Conservation (phyloP, 2,113 vertebrate genomes). For the Scomber scombrus region DNA sequence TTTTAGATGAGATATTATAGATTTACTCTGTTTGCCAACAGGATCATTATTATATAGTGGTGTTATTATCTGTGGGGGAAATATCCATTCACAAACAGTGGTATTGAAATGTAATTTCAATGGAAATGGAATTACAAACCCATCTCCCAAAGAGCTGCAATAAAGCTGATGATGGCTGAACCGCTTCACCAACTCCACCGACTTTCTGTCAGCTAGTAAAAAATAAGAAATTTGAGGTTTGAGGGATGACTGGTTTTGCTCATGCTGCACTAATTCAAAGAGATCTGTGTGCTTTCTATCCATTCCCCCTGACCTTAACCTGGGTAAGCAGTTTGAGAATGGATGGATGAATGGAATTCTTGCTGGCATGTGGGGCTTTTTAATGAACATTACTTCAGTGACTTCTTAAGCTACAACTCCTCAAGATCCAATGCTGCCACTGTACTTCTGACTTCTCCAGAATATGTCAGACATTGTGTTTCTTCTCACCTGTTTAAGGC, state of each 20-base stretch:
- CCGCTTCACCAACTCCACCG: background rate
- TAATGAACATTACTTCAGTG: background rate
- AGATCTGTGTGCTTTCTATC: background rate
- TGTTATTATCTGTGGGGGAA: background rate
- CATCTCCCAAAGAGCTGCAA: slow-evolving; percentile 28
- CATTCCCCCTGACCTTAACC: background rate
- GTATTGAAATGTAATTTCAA: background rate
- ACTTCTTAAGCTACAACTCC: background rate
- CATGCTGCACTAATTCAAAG: background rate
- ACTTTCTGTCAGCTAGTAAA: slow-evolving; percentile 10
- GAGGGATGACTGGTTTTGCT: background rate
- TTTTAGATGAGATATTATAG: background rate
- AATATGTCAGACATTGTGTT: background rate
- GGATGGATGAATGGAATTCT: background rate
- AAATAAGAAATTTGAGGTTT: slow-evolving; percentile 7
- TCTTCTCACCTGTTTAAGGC: slow-evolving; percentile 16
- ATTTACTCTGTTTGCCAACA: slow-evolving; percentile 5
- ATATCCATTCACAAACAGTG: slow-evolving; percentile 1
- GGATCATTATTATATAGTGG: background rate
- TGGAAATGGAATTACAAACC: slow-evolving; percentile 1
- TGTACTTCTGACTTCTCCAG: background rate
- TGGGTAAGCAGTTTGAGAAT: background rate
- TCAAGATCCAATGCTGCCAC: background rate
- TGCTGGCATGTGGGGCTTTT: background rate
- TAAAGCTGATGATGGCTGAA: slow-evolving; percentile 14